These are phyloP conservation scores for Cotesia vestalis DNA, from an alignment of 1,140 invertebrate genomes.

Conservation along the genomic window DNA sequence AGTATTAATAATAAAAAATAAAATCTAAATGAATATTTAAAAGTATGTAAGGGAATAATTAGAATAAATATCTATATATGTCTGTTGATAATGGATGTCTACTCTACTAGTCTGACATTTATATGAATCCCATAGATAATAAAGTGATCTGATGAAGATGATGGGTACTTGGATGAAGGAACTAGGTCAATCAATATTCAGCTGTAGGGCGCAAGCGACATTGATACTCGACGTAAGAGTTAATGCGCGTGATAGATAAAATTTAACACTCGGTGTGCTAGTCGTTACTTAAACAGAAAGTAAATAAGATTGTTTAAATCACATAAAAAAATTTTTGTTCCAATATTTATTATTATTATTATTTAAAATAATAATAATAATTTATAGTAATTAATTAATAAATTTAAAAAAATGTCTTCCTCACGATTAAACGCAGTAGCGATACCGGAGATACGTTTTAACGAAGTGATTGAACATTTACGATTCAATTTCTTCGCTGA, in stretches of 20 bases:
- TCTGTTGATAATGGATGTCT: slow-evolving; percentile 4
- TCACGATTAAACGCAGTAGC: slow-evolving; percentile 48
- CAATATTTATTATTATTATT: too few species aligned
- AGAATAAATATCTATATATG: slow-evolving; percentile 14
- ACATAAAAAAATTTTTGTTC: too few species aligned
- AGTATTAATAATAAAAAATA: slow-evolving; percentile 3
- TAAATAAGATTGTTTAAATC: too few species aligned
- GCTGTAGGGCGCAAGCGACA: slow-evolving; percentile 47
- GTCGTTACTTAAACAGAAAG: too few species aligned
- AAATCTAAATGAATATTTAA: background rate
- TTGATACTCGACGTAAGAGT: slow-evolving; percentile 42
- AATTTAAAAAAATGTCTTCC: slow-evolving; percentile 49
- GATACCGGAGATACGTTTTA: slow-evolving; percentile 66
- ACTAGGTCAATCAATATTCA: slow-evolving; percentile 65
- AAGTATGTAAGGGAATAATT: slow-evolving; percentile 1
- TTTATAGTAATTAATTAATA: slow-evolving; percentile 11
- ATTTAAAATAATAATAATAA: background rate
- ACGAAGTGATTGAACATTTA: slow-evolving; percentile 75
- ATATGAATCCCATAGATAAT: background rate
- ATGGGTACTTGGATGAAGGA: slow-evolving; percentile 40
- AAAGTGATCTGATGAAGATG: slow-evolving; percentile 26
- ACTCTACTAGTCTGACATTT: background rate
- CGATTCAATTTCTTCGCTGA: slow-evolving; percentile 79
- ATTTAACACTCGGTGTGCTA: slow-evolving; percentile 38
- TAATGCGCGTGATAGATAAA: slow-evolving; percentile 44